These are phyloP conservation scores for Thaleichthys pacificus DNA, from an alignment of 2,797 vertebrate genomes.

Conservation along the genomic window DNA sequence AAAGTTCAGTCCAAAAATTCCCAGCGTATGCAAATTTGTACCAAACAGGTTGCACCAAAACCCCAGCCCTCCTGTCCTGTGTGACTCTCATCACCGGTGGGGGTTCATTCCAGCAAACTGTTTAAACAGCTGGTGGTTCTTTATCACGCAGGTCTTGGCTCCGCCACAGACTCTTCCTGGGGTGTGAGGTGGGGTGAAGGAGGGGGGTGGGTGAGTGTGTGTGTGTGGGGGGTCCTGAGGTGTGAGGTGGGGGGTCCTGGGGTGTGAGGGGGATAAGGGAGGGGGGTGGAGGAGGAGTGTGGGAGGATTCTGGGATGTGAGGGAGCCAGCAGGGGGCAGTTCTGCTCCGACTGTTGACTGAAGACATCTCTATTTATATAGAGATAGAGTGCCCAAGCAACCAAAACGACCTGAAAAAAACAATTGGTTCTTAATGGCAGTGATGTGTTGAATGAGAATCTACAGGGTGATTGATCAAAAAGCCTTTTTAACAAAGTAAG, in stretches of 20 bases:
- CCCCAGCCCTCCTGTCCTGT: conserved; percentile 17
- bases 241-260: conserved; percentile 23
- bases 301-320: conserved; percentile 11
- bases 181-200: neutral
- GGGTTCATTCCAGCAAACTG: conserved; percentile 36
- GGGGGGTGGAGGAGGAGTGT: conserved; percentile 22
- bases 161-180: conserved; percentile 48
- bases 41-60: neutral
- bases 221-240: conserved; percentile 22
- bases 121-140: conserved; percentile 66
- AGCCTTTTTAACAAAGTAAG: too few relatives aligned
- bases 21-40: neutral
- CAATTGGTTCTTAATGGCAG: neutral
- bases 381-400: neutral
- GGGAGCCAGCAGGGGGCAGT: neutral
- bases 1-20: too few relatives aligned
- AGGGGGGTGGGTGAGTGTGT: conserved; percentile 3
- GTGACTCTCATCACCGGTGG: conserved; percentile 3
- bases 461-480: too few relatives aligned
- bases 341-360: neutral
- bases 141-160: conserved; percentile 54
- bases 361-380: neutral
- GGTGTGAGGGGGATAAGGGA: too few relatives aligned
- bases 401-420: neutral
- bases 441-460: too few relatives aligned